phyloP scores from a whole-genome alignment of 2,113 vertebrate species.

The Malurus elegans region DNA sequence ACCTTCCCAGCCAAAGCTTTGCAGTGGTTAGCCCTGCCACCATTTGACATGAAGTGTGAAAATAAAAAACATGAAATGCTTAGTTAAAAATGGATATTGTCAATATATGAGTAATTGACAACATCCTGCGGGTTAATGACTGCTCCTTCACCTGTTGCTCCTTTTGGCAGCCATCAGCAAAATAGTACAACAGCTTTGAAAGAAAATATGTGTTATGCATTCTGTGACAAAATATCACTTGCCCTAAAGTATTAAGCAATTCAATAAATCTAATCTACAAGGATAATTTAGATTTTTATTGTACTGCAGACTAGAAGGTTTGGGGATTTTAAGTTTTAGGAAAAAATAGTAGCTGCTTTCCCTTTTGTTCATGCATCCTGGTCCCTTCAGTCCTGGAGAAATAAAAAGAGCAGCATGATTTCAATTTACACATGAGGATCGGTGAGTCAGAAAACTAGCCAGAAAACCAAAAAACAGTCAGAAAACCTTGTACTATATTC shows the following conservation, averaged over 20 bases:
- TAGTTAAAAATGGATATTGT: background rate
- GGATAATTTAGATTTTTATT: conserved; percentile 46
- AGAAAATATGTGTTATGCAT: background rate
- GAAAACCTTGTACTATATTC: background rate
- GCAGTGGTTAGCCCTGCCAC: background rate
- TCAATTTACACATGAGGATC: background rate
- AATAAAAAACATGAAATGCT: background rate
- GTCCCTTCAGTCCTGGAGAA: background rate
- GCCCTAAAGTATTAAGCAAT: background rate
- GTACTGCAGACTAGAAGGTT: background rate
- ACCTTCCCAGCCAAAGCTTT: background rate
- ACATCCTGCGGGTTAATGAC: background rate
- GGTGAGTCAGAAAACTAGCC: background rate
- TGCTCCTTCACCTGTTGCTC: background rate
- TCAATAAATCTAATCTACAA: conserved; percentile 37
- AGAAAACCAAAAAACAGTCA: background rate
- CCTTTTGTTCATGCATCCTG: conserved; percentile 2
- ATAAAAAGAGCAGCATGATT: background rate
- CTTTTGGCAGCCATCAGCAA: background rate
- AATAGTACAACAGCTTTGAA: background rate
- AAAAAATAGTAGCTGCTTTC: conserved; percentile 41
- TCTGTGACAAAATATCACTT: conserved; percentile 30
- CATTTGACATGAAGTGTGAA: background rate
- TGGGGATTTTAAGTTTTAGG: background rate
- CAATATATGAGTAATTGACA: background rate